Conservation (phyloP, 2,797 vertebrate species). For the Tamandua tetradactyla region DNA sequence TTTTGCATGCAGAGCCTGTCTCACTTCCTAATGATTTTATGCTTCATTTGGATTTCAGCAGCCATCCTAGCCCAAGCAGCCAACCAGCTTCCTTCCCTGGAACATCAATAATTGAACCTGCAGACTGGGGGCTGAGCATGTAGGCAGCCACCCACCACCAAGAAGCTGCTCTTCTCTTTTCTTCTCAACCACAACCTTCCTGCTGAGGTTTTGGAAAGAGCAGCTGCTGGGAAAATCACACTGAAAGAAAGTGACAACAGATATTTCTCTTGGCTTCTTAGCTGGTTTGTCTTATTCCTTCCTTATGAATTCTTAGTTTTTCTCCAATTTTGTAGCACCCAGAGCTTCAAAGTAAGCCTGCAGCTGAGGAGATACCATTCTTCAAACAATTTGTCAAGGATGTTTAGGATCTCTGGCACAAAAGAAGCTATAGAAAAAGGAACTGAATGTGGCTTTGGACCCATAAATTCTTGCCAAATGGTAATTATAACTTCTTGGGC, state of each 20-base stretch:
- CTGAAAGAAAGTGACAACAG: neutral
- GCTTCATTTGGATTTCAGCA: neutral
- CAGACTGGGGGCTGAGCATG: neutral
- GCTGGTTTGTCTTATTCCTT: neutral
- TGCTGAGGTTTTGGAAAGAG: neutral
- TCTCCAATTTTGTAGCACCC: constrained; percentile 18
- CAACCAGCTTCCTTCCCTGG: neutral
- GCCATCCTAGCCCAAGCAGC: neutral
- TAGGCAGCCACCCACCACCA: rapidly evolving
- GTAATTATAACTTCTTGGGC: neutral
- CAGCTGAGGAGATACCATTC: neutral
- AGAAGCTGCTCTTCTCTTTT: neutral
- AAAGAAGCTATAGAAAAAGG: neutral
- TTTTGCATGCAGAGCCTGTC: neutral
- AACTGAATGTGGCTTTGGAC: neutral
- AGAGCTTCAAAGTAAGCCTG: neutral
- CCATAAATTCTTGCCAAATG: neutral
- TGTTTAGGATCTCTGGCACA: neutral
- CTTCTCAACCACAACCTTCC: neutral
- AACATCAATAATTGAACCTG: neutral
- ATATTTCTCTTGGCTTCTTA: constrained; percentile 29
- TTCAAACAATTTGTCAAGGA: neutral
- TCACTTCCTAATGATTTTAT: neutral
- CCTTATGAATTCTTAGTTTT: neutral
- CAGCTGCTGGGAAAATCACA: neutral